Base-by-base conservation (phyloP, 1,140 invertebrate species). In the Euwallacea fornicatus region DNA sequence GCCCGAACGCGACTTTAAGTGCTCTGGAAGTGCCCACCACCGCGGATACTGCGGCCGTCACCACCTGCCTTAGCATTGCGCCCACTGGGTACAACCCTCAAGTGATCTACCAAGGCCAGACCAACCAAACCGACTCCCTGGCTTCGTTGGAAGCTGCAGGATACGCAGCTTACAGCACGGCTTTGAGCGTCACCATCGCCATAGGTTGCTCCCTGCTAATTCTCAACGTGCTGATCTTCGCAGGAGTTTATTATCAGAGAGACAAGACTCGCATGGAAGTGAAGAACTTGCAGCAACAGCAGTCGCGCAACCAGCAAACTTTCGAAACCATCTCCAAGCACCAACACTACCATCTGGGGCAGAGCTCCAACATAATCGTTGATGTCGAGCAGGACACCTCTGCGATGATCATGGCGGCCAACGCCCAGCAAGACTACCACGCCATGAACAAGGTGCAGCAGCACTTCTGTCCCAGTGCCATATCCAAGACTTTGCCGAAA, bases 191-290 rank as follows among this genome's bases (percentile, higher is more conserved):
- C 6, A 95, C 93, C 3, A 93, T 96, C 71, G 93, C 93, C 2
- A 93, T 96, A 42, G 94, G 94, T 2, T 95, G 93, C 78, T 92
- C 91, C 0, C 82, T 97, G 13, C 84, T 95, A 10, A 91, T 95
- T 59, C 82, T 95, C 7, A 95, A 96, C 80, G 89, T 95, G 7
- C 85, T 95, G 6, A 93, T 95, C 73, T 95, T 95, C 75, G 92
- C 92, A 50, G 92, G 86, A 2, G 91, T 95, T 2, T 95, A 93
- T 80, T 95, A 95, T 82, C 93, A 94, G 78, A 82, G 92, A 47
- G 92, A 95, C 79, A 93, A 93, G 80, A 91, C 90, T 7, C 82
- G 90, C 68, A 84, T 91, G 67, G 91, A 93, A 82, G 91, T 92
- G n/a, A 92, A 93, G 76, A 86, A 87, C 73, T 85, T 89, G 73